A percentile compares a stretch with the other conserved stretches of the same genome.
phyloP scores from a whole-genome alignment of 2,797 vertebrate genomes.

The Lepilemur ruficaudatus region DNA sequence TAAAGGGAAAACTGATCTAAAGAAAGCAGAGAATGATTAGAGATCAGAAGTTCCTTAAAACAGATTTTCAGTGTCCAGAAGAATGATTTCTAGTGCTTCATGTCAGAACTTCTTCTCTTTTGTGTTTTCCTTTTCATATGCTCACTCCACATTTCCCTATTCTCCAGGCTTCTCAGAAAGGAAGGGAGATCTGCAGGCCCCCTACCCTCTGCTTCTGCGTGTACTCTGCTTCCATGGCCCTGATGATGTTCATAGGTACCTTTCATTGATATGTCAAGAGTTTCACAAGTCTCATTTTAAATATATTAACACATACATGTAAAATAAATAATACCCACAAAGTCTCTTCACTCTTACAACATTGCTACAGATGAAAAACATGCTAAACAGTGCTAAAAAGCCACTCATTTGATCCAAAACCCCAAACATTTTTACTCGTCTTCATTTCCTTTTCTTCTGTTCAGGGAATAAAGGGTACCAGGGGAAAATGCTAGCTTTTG shows the following conservation, averaged over 20 bases:
- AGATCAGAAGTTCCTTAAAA: not conserved
- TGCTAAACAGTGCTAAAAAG: not conserved
- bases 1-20: not conserved
- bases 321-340: not conserved
- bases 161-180: not conserved
- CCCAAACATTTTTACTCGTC: not conserved
- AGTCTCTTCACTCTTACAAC: not conserved
- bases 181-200: not conserved
- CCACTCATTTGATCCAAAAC: not conserved
- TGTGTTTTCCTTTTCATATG: not conserved
- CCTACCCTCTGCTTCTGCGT: not conserved
- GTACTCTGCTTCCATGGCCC: not conserved
- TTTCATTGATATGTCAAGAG: not conserved
- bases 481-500: not conserved
- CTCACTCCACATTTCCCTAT: not conserved
- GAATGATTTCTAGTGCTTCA: not conserved
- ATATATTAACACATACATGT: not conserved
- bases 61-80: not conserved
- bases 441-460: not conserved
- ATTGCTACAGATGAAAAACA: not conserved
- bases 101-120: not conserved
- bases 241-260: not conserved
- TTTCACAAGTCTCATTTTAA: not conserved
- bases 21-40: not conserved
- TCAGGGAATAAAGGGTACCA: not conserved